phyloP scores from a whole-genome alignment of 1,140 invertebrate species.

The Aethina tumida region DNA sequence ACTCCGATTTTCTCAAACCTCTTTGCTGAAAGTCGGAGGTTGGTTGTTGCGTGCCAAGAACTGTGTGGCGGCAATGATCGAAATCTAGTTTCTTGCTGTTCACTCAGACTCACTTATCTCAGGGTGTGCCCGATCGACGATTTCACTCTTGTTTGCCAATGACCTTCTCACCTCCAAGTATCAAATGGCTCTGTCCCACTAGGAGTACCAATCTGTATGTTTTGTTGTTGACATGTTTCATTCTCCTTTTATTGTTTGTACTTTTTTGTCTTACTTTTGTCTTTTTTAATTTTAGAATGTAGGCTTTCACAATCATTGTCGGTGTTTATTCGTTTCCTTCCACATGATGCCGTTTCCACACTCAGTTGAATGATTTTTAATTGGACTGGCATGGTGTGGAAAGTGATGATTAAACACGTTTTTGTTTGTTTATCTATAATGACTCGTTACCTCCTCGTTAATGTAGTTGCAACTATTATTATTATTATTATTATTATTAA shows the following conservation, averaged over 20 bases:
- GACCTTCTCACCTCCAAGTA: conserved; percentile 41
- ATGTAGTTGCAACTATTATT: conserved; percentile 20
- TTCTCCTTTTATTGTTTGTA: conserved; percentile 31
- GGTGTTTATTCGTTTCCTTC: no score
- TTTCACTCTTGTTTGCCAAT: conserved; percentile 29
- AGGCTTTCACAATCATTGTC: no score
- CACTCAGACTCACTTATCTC: conserved; percentile 25
- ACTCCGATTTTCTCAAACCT: no score
- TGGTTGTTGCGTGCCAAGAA: no score
- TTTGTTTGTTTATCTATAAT: conserved; percentile 22
- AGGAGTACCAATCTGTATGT: conserved; percentile 34
- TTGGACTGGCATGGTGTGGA: no score
- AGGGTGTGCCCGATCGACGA: conserved; percentile 22
- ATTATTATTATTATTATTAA: no score
- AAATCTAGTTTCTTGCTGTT: conserved; percentile 24
- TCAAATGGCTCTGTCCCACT: conserved; percentile 40
- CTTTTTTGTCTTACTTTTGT: conserved; percentile 26
- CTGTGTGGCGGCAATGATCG: no score
- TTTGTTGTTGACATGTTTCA: conserved; percentile 35
- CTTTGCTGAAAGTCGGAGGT: no score
- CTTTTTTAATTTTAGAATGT: conserved; percentile 22
- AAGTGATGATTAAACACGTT: no score
- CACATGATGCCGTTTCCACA: conserved; percentile 3
- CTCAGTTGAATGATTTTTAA: no score
- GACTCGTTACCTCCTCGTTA: conserved; percentile 35